Percentiles rank a stretch among this genome's conserved stretches.
These are phyloP conservation scores for Myathropa florea DNA, from an alignment of 2,888 invertebrate genomes.

Conservation along the genomic window DNA sequence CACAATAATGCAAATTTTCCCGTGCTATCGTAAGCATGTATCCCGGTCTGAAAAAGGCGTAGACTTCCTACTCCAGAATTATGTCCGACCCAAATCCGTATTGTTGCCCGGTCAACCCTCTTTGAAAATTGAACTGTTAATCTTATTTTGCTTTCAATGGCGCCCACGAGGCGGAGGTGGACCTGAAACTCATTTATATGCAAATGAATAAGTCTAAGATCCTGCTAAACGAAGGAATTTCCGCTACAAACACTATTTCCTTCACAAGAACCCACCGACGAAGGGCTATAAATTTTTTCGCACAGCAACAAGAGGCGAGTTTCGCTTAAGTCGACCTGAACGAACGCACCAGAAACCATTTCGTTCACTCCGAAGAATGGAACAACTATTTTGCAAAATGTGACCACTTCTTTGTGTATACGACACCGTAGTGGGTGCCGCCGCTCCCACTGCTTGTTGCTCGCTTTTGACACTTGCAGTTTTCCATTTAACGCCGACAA, in stretches of 20 bases:
- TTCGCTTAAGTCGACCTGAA: not conserved
- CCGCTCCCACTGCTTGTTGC: slow-evolving; percentile 42
- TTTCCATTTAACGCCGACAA: not conserved
- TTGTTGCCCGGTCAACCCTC: not conserved
- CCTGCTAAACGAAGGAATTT: slow-evolving; percentile 27
- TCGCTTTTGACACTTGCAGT: not conserved
- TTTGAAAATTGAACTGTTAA: slow-evolving; percentile 9
- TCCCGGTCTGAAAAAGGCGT: slow-evolving; percentile 22
- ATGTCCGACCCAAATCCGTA: slow-evolving; percentile 14
- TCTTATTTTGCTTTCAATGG: not conserved
- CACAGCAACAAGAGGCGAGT: not conserved
- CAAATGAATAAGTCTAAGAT: slow-evolving; percentile 34
- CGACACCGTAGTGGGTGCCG: not conserved
- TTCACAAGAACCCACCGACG: not conserved
- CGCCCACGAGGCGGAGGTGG: not conserved
- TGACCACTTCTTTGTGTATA: slow-evolving; percentile 8
- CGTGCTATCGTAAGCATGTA: not conserved
- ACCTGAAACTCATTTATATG: slow-evolving; percentile 41
- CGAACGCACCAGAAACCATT: not conserved
- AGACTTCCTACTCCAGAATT: not conserved
- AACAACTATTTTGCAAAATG: slow-evolving; percentile 7
- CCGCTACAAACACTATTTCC: slow-evolving; percentile 18
- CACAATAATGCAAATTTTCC: not conserved
- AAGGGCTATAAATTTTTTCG: not conserved
- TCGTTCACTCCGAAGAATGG: not conserved